A percentile compares a stretch with the other conserved stretches of the same genome.
Conservation (phyloP, 2,113 vertebrate species). For the Romanogobio albipinnatus region DNA sequence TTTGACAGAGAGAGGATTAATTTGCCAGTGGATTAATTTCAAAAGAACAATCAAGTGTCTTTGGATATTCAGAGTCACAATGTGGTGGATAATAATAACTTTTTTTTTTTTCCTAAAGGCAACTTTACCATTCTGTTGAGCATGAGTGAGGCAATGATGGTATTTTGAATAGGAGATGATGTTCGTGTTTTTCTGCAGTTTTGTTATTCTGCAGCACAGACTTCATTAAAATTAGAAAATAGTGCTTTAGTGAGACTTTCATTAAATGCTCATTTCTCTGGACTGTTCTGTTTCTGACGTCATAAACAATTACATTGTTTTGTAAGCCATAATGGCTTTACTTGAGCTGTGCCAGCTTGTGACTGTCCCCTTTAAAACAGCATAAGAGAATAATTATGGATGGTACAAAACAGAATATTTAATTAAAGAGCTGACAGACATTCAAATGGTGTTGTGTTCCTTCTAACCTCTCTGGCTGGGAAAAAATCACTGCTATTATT, state of each 20-base stretch:
- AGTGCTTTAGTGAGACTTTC: not conserved
- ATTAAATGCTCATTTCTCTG: not conserved
- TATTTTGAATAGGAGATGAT: constrained; percentile 1
- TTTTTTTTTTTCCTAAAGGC: not conserved
- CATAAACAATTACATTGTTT: constrained; percentile 30
- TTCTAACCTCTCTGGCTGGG: constrained; percentile 12
- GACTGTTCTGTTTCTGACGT: constrained; percentile 1
- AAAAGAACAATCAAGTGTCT: constrained; percentile 39
- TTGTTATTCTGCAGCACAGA: not conserved
- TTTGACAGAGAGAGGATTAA: constrained; percentile 8
- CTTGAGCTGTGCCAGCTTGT: not conserved
- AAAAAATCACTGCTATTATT: constrained; percentile 27
- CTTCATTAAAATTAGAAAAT: not conserved
- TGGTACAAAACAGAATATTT: constrained; percentile 19
- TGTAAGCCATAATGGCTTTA: not conserved
- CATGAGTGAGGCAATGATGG: not conserved
- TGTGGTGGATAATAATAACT: constrained; percentile 20
- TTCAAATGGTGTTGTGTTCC: not conserved
- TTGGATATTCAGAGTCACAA: constrained; percentile 16
- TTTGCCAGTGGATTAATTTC: constrained; percentile 18
- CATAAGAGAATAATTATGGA: constrained; percentile 34
- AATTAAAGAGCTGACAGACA: constrained; percentile 4
- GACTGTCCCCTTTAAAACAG: constrained; percentile 18
- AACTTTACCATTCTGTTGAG: not conserved
- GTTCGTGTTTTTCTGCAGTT: not conserved